phyloP scores from a whole-genome alignment of 2,888 invertebrate species.

The Amiota communis region DNA sequence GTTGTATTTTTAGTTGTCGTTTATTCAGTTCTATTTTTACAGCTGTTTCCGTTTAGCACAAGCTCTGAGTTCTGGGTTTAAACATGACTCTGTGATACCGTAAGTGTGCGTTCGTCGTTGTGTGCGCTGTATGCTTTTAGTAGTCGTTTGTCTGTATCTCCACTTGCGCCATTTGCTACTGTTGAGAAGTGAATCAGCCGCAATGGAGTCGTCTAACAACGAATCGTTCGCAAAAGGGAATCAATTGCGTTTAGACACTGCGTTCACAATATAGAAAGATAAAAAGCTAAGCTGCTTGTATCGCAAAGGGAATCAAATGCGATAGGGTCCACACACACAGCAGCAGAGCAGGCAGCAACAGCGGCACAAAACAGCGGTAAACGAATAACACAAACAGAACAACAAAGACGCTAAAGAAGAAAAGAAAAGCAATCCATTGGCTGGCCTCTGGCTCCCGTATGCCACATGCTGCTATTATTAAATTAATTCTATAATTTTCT shows the following conservation, averaged over 20 bases:
- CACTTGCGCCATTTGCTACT: no score
- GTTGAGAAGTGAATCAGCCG: no score
- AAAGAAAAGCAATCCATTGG: constrained; percentile 21
- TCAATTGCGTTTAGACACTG: constrained; percentile 17
- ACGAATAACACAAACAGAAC: constrained; percentile 21
- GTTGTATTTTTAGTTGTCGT: no score
- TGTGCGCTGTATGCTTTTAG: no score
- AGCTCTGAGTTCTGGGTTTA: not conserved
- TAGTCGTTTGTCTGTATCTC: no score
- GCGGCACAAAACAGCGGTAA: constrained; percentile 38
- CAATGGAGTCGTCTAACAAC: constrained; percentile 1
- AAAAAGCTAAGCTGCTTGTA: constrained; percentile 30
- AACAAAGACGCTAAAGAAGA: constrained; percentile 21
- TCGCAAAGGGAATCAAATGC: constrained; percentile 65
- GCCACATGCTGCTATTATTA: constrained; percentile 5
- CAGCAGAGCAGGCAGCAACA: constrained; percentile 38
- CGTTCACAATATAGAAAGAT: not conserved
- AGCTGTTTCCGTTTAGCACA: no score
- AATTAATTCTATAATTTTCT: no score
- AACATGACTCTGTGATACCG: not conserved
- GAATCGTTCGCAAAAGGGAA: constrained; percentile 14
- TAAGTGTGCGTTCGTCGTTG: no score
- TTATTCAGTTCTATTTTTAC: no score
- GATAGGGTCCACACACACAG: constrained; percentile 41
- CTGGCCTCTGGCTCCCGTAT: constrained; percentile 9